These are phyloP conservation scores for Incurvaria masculella DNA, from an alignment of 2,888 invertebrate genomes.

Conservation along the genomic window DNA sequence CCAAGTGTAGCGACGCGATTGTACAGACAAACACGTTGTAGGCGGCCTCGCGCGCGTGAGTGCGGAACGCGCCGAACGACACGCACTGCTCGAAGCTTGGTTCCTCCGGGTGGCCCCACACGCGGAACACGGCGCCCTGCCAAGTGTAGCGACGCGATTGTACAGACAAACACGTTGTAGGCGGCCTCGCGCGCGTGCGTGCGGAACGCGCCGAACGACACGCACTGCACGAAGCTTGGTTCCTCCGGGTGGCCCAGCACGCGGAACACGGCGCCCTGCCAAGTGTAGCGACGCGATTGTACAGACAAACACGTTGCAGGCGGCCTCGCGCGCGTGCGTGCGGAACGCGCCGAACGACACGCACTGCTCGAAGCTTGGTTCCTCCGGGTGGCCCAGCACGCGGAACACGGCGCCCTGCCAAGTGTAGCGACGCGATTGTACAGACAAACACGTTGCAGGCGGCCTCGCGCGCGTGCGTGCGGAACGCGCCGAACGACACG, in stretches of 20 bases:
- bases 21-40: slow-evolving; percentile 74
- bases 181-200: slow-evolving; percentile 59
- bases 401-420: slow-evolving; percentile 70
- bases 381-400: slow-evolving; percentile 62
- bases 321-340: slow-evolving; percentile 59
- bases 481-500: slow-evolving; percentile 73
- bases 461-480: slow-evolving; percentile 59
- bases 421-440: too few species aligned
- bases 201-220: slow-evolving; percentile 72
- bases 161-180: slow-evolving; percentile 72
- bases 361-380: slow-evolving; percentile 68
- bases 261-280: slow-evolving; percentile 71
- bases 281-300: too few species aligned
- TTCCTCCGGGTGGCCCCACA: slow-evolving; percentile 61
- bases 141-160: too few species aligned
- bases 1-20: too few species aligned
- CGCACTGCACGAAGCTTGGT: slow-evolving; percentile 70
- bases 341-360: slow-evolving; percentile 74
- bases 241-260: slow-evolving; percentile 63
- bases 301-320: slow-evolving; percentile 72
- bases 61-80: slow-evolving; percentile 70
- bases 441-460: slow-evolving; percentile 72
- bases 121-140: slow-evolving; percentile 73
- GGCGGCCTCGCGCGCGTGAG: slow-evolving; percentile 58
- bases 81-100: slow-evolving; percentile 73